Evolutionary conservation across 2,797 vertebrate species (phyloP), one percentile per base, ranked within the genome.

Genomic region (Limnodromus scolopaceus): DNA sequence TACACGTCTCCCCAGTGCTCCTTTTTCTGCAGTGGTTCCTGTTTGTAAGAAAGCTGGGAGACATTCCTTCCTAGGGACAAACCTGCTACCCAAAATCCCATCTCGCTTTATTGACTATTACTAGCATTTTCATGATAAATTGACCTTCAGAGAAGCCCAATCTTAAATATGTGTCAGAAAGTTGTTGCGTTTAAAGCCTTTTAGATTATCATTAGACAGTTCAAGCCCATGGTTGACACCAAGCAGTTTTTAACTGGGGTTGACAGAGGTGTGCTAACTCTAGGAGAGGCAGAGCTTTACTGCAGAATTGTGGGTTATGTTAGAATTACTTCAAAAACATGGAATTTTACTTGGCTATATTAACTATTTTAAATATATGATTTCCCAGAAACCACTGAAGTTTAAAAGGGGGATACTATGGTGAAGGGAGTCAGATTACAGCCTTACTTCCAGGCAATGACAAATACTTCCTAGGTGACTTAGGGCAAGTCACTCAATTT

Each of bases 351-450:
- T 80, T 94, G 48, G 43, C 61, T 88, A 4, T 68, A 54, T 57
- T 54, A 75, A 46, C 53, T 70, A 32, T 46, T 60, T 80, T 32
- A 70, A 90, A 82, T 16, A 53, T 7, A 64, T 3, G 4, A 32
- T 92, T 96, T 92, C 57, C 55, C 81, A 93, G 85, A 93, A 93
- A 71, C 32, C 58, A 74, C 53, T 51, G 49, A 76, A 57, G 27
- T 46, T 96, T 82, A 60, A 61, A 84, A 84, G 60, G 45, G 66
- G 41, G 51, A 60, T 54, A 12, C 63, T 80, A 63, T 74, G 48
- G 57, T 4, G 6, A 70, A 79, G 74, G n/a, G 45, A 32, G 20
- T 81, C 61, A 78, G 53, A 8, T 75, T 77, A 69, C 38, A 91
- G 72, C 77, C 69, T 90, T 86, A 38, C 17, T 83, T 80, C 75